These are phyloP conservation scores for Dendrolimus houi DNA, from an alignment of 2,888 invertebrate genomes.

Conservation along the genomic window DNA sequence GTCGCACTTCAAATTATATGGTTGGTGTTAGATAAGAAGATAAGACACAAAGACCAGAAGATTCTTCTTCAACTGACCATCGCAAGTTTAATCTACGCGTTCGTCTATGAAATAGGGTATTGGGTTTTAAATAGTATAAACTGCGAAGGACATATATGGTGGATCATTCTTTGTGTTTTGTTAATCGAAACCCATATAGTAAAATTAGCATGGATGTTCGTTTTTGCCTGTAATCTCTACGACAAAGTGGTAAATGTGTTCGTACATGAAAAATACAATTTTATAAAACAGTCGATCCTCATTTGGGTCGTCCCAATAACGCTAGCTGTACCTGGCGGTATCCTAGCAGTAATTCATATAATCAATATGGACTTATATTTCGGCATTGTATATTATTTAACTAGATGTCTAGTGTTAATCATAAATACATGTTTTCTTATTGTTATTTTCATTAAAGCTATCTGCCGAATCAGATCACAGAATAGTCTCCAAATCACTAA, in stretches of 20 bases:
- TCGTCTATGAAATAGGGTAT: background rate
- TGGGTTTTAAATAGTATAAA: background rate
- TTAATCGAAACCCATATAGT: background rate
- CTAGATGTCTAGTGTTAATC: background rate
- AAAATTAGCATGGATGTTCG: conserved; percentile 14
- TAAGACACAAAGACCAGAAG: background rate
- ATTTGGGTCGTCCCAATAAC: background rate
- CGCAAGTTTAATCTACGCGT: background rate
- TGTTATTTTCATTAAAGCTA: background rate
- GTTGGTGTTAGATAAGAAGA: background rate
- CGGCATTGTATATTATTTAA: background rate
- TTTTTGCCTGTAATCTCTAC: conserved; percentile 7
- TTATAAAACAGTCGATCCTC: background rate
- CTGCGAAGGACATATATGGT: background rate
- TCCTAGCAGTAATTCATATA: background rate
- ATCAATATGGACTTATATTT: background rate
- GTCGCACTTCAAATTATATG: background rate
- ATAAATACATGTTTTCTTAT: background rate
- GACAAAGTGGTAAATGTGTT: background rate
- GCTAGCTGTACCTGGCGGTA: background rate
- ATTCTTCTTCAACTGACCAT: background rate
- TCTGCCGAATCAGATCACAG: background rate
- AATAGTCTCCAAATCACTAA: background rate
- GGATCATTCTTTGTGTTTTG: background rate
- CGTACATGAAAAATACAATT: background rate